These are phyloP conservation scores for Neuroscelio doddi DNA, from an alignment of 2,888 invertebrate genomes.

Conservation along the genomic window DNA sequence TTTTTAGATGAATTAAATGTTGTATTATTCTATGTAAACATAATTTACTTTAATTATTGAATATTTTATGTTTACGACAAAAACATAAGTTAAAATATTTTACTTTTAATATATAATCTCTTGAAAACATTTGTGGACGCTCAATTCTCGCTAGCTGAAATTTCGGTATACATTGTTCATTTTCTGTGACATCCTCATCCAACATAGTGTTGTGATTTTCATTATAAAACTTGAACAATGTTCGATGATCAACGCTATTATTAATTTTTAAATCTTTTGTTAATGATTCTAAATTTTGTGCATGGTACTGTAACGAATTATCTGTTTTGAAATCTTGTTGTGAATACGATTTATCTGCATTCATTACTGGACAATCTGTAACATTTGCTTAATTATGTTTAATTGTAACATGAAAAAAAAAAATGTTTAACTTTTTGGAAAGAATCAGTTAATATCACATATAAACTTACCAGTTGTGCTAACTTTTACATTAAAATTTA, in stretches of 20 bases:
- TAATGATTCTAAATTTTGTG: too few relatives aligned
- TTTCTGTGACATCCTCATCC: slow-evolving; percentile 25
- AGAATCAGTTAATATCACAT: background rate
- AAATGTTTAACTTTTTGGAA: too few relatives aligned
- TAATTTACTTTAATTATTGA: too few relatives aligned
- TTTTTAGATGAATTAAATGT: too few relatives aligned
- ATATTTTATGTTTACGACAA: slow-evolving; percentile 4
- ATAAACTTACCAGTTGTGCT: slow-evolving; percentile 59
- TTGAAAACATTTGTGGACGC: slow-evolving; percentile 71
- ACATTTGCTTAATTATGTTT: too few relatives aligned
- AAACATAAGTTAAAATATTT: slow-evolving; percentile 9
- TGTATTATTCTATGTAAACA: too few relatives aligned
- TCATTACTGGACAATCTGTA: slow-evolving; percentile 63
- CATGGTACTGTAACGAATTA: too few relatives aligned
- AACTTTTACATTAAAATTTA: slow-evolving; percentile 69
- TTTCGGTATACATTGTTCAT: slow-evolving; percentile 67
- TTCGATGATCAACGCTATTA: slow-evolving; percentile 16
- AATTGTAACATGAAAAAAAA: too few relatives aligned
- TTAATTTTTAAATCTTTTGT: background rate
- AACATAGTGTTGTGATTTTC: slow-evolving; percentile 22
- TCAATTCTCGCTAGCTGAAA: slow-evolving; percentile 71
- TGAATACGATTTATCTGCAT: slow-evolving; percentile 56
- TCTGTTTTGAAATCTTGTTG: slow-evolving; percentile 36
- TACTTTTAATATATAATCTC: slow-evolving; percentile 72
- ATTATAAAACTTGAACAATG: slow-evolving; percentile 18